Evolutionary conservation across 2,797 vertebrate species (phyloP).

Genomic region (Sciurus carolinensis): DNA sequence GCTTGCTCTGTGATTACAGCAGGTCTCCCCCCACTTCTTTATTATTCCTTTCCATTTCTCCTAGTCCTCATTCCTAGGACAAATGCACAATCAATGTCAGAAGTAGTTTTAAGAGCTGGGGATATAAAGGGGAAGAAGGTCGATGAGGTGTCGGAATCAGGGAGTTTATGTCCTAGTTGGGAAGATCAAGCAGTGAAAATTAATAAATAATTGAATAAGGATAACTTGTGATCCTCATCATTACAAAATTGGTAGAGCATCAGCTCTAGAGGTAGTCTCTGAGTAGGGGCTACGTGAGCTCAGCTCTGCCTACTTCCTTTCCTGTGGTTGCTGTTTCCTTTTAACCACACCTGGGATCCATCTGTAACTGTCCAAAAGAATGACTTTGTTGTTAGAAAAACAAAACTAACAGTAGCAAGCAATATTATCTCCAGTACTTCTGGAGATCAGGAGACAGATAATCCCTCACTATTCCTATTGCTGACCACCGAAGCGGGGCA

Average conservation of each 20-base stretch:
- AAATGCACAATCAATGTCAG: neutral
- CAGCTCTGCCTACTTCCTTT: neutral
- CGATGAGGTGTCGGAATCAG: neutral
- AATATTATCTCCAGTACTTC: neutral
- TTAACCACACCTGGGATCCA: neutral
- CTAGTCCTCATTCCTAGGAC: neutral
- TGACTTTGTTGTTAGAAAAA: neutral
- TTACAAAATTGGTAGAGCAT: neutral
- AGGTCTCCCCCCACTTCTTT: neutral
- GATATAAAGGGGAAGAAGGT: neutral
- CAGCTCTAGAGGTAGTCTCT: neutral
- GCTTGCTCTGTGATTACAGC: neutral
- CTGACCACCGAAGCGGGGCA: neutral
- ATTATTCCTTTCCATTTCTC: constrained; percentile 15
- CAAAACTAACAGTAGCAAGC: neutral
- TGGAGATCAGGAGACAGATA: neutral
- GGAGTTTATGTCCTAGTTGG: neutral
- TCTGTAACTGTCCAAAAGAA: neutral
- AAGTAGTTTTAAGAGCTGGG: neutral
- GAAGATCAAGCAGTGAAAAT: neutral
- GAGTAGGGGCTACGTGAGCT: neutral
- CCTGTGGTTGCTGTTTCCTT: neutral
- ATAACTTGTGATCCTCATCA: neutral
- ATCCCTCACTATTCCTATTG: neutral
- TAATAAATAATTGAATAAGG: neutral